These are phyloP conservation scores for Callaeas wilsoni DNA, from an alignment of 2,113 vertebrate genomes.

Conservation along the genomic window DNA sequence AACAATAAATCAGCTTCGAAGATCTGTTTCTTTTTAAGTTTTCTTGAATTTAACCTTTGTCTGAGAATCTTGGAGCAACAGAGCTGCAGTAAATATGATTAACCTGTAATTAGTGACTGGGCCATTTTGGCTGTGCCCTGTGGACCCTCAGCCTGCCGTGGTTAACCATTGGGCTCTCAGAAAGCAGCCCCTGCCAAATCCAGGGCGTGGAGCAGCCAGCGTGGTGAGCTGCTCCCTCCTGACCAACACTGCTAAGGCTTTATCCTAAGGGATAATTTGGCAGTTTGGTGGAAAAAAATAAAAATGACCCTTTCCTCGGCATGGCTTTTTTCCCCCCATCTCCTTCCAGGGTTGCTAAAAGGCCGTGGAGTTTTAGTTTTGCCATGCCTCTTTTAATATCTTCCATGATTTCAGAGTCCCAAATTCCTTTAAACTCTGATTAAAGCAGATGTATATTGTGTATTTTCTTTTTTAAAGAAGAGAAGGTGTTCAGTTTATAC, in stretches of 20 bases:
- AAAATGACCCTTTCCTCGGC: background rate
- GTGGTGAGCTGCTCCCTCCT: slow-evolving; percentile 28
- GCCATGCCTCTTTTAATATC: background rate
- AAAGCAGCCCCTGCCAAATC: slow-evolving; percentile 35
- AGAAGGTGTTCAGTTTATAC: background rate
- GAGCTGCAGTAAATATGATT: slow-evolving; percentile 62
- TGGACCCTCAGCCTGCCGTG: background rate
- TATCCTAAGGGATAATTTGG: slow-evolving; percentile 40
- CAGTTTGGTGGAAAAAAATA: slow-evolving; percentile 44
- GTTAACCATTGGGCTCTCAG: slow-evolving; percentile 20
- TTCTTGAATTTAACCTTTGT: slow-evolving; percentile 67
- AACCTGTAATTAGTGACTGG: slow-evolving; percentile 61
- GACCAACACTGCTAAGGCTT: slow-evolving; percentile 15
- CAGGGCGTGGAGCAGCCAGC: slow-evolving; percentile 7
- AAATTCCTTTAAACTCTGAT: background rate
- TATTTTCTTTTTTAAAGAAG: background rate
- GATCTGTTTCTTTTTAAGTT: slow-evolving; percentile 72
- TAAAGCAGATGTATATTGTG: background rate
- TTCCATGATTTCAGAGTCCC: background rate
- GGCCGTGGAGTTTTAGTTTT: slow-evolving; percentile 21
- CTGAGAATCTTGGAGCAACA: slow-evolving; percentile 65
- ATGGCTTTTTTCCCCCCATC: background rate
- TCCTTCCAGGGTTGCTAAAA: background rate
- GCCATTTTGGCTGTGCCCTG: slow-evolving; percentile 54
- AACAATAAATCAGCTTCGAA: slow-evolving; percentile 65